Evolutionary conservation across 2,113 vertebrate species (phyloP), one percentile per base, ranked within the genome.

Genomic region (Prionailurus bengalensis): DNA sequence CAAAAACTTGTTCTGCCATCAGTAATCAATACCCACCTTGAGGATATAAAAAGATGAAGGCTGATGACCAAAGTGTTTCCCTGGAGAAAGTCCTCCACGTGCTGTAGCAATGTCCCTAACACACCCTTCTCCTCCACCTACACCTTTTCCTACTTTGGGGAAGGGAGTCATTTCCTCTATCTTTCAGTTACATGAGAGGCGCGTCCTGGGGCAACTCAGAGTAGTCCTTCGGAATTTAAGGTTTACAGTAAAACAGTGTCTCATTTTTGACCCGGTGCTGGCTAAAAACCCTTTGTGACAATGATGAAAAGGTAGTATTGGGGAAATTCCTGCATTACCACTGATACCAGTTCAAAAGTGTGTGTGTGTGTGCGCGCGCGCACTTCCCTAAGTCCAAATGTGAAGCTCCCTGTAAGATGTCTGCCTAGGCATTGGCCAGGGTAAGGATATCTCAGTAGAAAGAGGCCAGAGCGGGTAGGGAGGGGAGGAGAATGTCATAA

Each of bases 341-440:
- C 17, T 51, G 53, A 85, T 1, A 45, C 55, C 5, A 80, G 42
- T 45, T 89, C 55, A 68, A 70, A 51, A 10, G 6, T 21, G 8
- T 58, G 7, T 82, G 21, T 33, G 9, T 33, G 9, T 31, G 12
- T 58, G 55, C 5, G 1, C 1, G 0, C 6, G 14, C 3, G 0
- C 1, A 13, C 55, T 66, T 86, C 17, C 31, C 63, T 27, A 97
- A 79, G 53, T 63, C 16, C 39, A 31, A 89, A 39, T n/a, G 48
- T 70, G 33, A 31, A 81, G 33, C 27, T 45, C 29, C 14, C 63
- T 14, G 1, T 14, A 29, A 3, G 13, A 2, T 51, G 25, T 29
- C 16, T 79, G 23, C 12, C 27, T 61, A 58, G 25, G 39, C 4
- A 63, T 7, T 39, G 53, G 27, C 36, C 15, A 45, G 3, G 7